Evolutionary conservation across 64 coral and sea anemone genomes (phyloP), one percentile per base, ranked within the genome.

Genomic region (Stylophora pistillata): DNA sequence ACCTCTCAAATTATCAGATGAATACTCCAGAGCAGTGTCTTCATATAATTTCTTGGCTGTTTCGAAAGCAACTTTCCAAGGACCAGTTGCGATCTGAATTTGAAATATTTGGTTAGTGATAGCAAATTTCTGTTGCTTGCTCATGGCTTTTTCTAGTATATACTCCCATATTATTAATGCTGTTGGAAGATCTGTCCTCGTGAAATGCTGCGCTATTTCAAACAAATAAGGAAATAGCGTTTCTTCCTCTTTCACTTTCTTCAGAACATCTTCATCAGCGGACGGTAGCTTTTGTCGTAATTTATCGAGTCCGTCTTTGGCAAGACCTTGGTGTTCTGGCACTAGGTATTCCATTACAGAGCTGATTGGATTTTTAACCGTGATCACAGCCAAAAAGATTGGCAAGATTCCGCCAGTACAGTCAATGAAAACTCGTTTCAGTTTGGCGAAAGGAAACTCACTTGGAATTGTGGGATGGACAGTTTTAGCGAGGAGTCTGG

Each of bases 161-260:
- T 93, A 76, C 25, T 93, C 77, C 91, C 85, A 93, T 62, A 93
- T 73, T 11, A 81, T 33, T 31, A 21, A 27, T 26, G 91, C 91
- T 32, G 85, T 63, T 55, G 53, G 66, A 13, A 93, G 76, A 62
- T 82, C 30, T 74, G 20, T 72, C 17, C 72, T 82, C 41, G 73
- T 82, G 55, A 30, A 88, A 30, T 59, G 52, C 23, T 56, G 57
- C 27, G 85, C 91, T 21, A 55, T 21, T 81, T 30, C 63, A 29
- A 82, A 70, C 4, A 73, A 1, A 33, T 62, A 12, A 15, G 33
- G 32, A 74, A 82, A 59, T 52, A 66, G 14, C 37, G 66, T 37
- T 11, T 27, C 56, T 70, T 69, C 37, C 20, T 32, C 11, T 68
- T 72, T 21, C 56, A 74, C 12, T 21, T 88, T 59, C 21, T 88